Base-by-base conservation (phyloP, 53 echinoderm and acorn worm species). In the Henricia sp. region DNA sequence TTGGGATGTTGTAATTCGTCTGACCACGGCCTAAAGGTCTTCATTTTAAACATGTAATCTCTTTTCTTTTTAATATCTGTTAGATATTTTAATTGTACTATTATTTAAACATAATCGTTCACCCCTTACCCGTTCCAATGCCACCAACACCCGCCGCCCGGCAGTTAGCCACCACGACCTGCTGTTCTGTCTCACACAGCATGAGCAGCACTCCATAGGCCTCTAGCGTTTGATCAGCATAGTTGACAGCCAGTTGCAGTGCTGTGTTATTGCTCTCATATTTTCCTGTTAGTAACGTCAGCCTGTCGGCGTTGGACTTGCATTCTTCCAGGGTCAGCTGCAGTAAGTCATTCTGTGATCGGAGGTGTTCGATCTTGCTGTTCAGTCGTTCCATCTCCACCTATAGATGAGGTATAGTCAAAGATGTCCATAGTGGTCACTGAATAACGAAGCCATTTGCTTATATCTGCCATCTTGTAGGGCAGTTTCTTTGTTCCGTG, bases 221-320 rank as follows among this genome's bases (percentile, higher is more conserved):
- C 67, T 95, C 95, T n/a, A 95, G 88, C 4, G 90, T 83, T 82
- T 95, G 95, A 48, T 95, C 95, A 38, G 92, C 92, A 82, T 99
- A 99, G 84, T 92, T 99, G 39, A 94, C 92, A 1, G 94, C 99
- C 73, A 99, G 78, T 86, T 99, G 99, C 41, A 99, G 74, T 3
- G 99, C 99, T 9, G 99, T 99, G 87, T 99, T 99, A 77, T 99
- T 99, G 21, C 90, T 90, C 84, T 99, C 94, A 51, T 99, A 99
- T 75, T 99, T 99, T 8, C 99, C 99, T 1, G 94, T 92, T 58
- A 99, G 89, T 92, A 97, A 90, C 9, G 94, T 99, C 50, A 99
- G 70, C 29, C 99, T 83, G 74, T 99, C 91, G 0, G 94, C 94
- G 62, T 90, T 92, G n/a, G 94, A 88, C 85, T 99, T 94, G 85